These are phyloP conservation scores for Eupeodes luniger DNA, from an alignment of 2,888 invertebrate genomes.

Conservation along the genomic window DNA sequence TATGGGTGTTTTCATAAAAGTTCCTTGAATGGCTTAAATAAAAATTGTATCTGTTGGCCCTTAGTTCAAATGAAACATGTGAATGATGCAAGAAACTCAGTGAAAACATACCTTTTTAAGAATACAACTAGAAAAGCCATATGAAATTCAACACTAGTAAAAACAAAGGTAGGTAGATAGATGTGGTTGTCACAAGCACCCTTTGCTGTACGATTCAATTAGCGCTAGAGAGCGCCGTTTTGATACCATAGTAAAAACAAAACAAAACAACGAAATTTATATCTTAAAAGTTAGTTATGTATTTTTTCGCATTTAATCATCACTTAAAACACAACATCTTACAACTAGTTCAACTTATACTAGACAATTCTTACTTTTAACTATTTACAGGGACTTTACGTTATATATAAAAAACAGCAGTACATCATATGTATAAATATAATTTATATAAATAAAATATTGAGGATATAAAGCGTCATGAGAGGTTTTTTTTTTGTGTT, in stretches of 20 bases:
- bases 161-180: too few species aligned
- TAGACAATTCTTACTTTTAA: conserved; percentile 30
- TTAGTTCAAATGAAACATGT: too few species aligned
- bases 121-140: too few species aligned
- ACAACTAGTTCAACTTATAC: conserved; percentile 7
- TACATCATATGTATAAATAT: background rate
- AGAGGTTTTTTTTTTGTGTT: background rate
- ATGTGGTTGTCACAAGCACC: too few species aligned
- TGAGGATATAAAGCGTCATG: conserved; percentile 27
- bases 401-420: conserved; percentile 18
- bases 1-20: too few species aligned
- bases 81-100: too few species aligned
- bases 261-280: background rate
- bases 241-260: background rate
- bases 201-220: too few species aligned
- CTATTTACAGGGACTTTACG: conserved; percentile 69
- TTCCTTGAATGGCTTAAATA: too few species aligned
- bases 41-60: too few species aligned
- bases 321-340: conserved; percentile 66
- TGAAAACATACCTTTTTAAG: too few species aligned
- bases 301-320: conserved; percentile 1
- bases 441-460: background rate
- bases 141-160: too few species aligned
- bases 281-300: conserved; percentile 15
- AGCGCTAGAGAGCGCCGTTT: too few species aligned